A percentile compares a stretch with the other conserved stretches of the same genome.
These are phyloP conservation scores for Chelmon rostratus DNA, from an alignment of 2,797 vertebrate species.

Conservation along the genomic window DNA sequence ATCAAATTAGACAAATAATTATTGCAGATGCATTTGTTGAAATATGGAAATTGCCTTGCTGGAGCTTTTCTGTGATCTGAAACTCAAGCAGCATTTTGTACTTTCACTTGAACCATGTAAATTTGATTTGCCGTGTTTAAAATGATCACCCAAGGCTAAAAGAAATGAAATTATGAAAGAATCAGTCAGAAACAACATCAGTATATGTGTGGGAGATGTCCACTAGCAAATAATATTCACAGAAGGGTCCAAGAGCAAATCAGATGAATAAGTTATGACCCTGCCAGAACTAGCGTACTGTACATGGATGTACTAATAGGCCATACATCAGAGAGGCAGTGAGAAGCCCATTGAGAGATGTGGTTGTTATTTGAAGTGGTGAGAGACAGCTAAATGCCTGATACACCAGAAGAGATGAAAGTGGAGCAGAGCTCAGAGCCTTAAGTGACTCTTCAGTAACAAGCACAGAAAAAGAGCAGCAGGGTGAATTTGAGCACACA, in stretches of 20 bases:
- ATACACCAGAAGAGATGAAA: constrained; percentile 60
- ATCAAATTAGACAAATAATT: constrained; percentile 40
- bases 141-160: constrained; percentile 43
- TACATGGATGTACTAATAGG: constrained; percentile 56
- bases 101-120: constrained; percentile 43
- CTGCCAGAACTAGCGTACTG: constrained; percentile 24
- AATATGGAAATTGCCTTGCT: constrained; percentile 29
- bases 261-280: constrained; percentile 64
- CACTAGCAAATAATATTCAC: constrained; percentile 11
- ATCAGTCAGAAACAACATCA: constrained; percentile 39
- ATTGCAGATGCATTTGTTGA: constrained; percentile 42
- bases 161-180: constrained; percentile 40
- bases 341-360: constrained; percentile 39
- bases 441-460: constrained; percentile 62
- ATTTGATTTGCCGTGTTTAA: constrained; percentile 57
- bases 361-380: constrained; percentile 62
- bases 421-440: constrained; percentile 41
- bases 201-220: constrained; percentile 41
- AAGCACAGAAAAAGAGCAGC: constrained; percentile 39
- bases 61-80: constrained; percentile 30
- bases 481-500: constrained; percentile 29
- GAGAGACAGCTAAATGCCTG: constrained; percentile 56
- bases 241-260: constrained; percentile 44
- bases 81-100: constrained; percentile 44
- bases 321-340: constrained; percentile 46